Evolutionary conservation across 2,888 invertebrate genomes (phyloP), one percentile per base, ranked within the genome.

Genomic region (Eristalinus aeneus): DNA sequence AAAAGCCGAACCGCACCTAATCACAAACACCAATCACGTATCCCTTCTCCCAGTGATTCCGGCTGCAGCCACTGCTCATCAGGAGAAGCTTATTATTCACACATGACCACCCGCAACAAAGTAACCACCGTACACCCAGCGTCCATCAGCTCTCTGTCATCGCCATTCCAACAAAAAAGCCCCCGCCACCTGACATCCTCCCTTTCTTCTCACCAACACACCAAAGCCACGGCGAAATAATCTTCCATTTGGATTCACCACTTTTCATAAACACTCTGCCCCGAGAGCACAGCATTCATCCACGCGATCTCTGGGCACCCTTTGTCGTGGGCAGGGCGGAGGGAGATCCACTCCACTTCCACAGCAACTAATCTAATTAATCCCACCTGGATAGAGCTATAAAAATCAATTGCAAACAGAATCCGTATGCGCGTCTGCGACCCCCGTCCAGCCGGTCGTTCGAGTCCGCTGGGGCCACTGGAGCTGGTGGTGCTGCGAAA

Each of bases 311-410:
- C 11, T 8, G 46, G 39, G 46, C 27, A 46, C 32, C 20, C 54
- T 78, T 78, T 73, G 6, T 72, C 46, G 32, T 27, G 34, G 46
- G 46, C 76, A 64, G 22, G 58, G 64, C n/a, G 16, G 1, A 16
- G 10, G 10, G 34, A n/a, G 34, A 34, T 6, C 8, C 34, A 16
- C 46, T 46, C 16, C 8, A 16, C 46, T 16, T n/a, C 16, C 16
- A 46, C 46, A n/a, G 23, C 73, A 78, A 79, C 75, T 86, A 86
- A 86, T 86, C 81, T 86, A 86, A 86, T 86, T 86, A 86, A 86
- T 81, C 81, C 86, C 86, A 81, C 86, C 86, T 86, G 86, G 86
- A 86, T 86, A 71, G 71, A 82, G 77, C 81, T 86, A 78, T 78
- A 86, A 86, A 86, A 86, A 85, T 85, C 85, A 85, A 85, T 85